Evolutionary conservation across 2,113 vertebrate genomes (phyloP).

Genomic region (Hippocampus guttulatus): DNA sequence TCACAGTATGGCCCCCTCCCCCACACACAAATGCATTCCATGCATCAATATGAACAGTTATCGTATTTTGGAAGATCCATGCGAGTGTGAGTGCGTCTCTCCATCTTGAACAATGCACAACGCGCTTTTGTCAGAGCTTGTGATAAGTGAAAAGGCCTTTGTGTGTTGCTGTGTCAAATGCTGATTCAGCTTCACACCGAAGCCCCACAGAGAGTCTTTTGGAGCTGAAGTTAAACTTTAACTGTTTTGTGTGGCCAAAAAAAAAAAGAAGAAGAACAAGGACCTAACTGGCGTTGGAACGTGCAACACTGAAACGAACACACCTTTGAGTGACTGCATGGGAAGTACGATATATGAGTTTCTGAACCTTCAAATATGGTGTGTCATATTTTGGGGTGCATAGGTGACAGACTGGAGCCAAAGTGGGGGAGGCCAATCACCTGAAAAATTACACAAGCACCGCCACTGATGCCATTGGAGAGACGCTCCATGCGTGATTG

Average conservation of each 20-base stretch:
- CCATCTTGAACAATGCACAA: constrained; percentile 53
- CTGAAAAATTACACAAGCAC: constrained; percentile 59
- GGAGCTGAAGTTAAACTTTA: constrained; percentile 93
- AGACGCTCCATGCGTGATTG: constrained; percentile 77
- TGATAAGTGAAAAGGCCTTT: constrained; percentile 72
- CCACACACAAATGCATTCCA: constrained; percentile 3
- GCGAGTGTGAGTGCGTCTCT: constrained; percentile 32
- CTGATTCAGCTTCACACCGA: constrained; percentile 72
- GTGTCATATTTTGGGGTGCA: constrained; percentile 33
- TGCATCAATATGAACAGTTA: constrained; percentile 8
- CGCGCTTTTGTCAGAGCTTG: constrained; percentile 58
- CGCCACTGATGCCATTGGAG: constrained; percentile 90
- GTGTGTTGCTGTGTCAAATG: constrained; percentile 66
- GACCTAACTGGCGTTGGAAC: neutral
- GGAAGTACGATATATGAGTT: neutral
- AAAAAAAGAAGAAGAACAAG: neutral
- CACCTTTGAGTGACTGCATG: too few species aligned
- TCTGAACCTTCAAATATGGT: neutral
- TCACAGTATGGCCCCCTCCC: neutral
- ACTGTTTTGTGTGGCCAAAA: constrained; percentile 72
- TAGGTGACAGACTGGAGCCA: constrained; percentile 67
- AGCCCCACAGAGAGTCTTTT: constrained; percentile 81
- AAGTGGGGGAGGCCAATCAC: constrained; percentile 78
- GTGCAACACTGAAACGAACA: neutral
- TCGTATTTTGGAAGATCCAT: constrained; percentile 11